Evolutionary conservation across 2,888 invertebrate genomes (phyloP).

Genomic region (Athalia circularis): DNA sequence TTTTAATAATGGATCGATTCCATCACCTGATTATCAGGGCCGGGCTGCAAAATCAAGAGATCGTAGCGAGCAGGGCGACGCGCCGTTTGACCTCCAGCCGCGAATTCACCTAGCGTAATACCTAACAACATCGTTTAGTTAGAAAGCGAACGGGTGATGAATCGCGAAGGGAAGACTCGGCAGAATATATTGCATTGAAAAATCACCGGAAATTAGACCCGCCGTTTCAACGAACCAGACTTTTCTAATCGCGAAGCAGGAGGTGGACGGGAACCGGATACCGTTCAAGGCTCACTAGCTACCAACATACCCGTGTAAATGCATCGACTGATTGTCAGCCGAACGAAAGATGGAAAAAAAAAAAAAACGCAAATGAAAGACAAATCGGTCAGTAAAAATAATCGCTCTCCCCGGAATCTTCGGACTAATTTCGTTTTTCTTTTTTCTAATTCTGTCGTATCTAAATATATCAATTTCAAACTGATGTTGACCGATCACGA

Average conservation of each 20-base stretch:
- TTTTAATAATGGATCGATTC: slow-evolving; percentile 36
- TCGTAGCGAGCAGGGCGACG: background rate
- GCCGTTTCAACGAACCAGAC: background rate
- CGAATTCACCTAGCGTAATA: background rate
- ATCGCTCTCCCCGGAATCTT: background rate
- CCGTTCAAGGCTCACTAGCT: background rate
- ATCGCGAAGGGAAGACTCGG: background rate
- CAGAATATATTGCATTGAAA: slow-evolving; percentile 4
- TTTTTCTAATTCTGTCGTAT: background rate
- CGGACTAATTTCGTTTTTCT: background rate
- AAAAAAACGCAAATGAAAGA: background rate
- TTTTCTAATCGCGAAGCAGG: slow-evolving; percentile 14
- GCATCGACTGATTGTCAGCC: slow-evolving; percentile 1
- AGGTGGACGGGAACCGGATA: background rate
- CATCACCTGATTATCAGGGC: slow-evolving; percentile 29
- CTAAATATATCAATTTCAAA: too few relatives aligned
- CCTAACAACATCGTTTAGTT: background rate
- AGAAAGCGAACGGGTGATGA: background rate
- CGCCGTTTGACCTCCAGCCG: background rate
- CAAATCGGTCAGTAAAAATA: background rate
- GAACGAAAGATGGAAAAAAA: background rate
- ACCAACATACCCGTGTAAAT: background rate
- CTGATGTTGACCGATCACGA: too few relatives aligned
- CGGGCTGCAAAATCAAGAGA: background rate
- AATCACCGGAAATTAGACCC: slow-evolving; percentile 20